A percentile compares a stretch with the other conserved stretches of the same genome.
phyloP scores from a whole-genome alignment of 2,888 invertebrate species.

The Tubiluchus corallicola region DNA sequence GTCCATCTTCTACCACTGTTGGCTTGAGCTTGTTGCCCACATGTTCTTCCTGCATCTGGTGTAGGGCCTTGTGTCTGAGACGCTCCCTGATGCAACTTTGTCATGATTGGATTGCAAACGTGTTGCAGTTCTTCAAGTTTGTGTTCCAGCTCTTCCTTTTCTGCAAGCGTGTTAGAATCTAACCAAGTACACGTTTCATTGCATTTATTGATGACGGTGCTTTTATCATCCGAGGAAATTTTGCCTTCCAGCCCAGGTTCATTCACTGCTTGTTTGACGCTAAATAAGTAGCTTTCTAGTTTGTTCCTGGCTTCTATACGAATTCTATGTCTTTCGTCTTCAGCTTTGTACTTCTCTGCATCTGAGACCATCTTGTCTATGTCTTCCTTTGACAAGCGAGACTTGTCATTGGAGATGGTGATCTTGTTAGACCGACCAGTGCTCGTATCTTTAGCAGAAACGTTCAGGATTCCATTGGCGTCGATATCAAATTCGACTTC shows the following conservation, averaged over 20 bases:
- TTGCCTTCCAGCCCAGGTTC: slow-evolving; percentile 48
- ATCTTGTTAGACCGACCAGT: slow-evolving; percentile 61
- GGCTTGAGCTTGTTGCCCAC: not conserved
- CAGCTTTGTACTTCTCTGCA: slow-evolving; percentile 53
- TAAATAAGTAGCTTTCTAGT: slow-evolving; percentile 49
- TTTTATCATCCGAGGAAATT: slow-evolving; percentile 46
- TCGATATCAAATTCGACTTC: slow-evolving; percentile 73
- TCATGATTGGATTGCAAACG: slow-evolving; percentile 57
- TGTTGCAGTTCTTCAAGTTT: slow-evolving; percentile 53
- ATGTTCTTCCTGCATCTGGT: slow-evolving; percentile 2
- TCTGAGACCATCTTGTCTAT: slow-evolving; percentile 66
- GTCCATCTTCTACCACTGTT: too few relatives aligned
- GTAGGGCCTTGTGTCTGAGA: slow-evolving; percentile 1
- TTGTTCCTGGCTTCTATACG: slow-evolving; percentile 49
- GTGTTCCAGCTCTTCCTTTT: slow-evolving; percentile 54
- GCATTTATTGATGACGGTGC: slow-evolving; percentile 35
- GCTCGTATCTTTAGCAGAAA: slow-evolving; percentile 41
- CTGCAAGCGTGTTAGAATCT: slow-evolving; percentile 55
- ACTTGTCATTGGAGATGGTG: slow-evolving; percentile 70
- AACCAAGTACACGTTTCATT: slow-evolving; percentile 48
- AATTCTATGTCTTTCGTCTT: slow-evolving; percentile 48
- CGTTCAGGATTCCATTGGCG: slow-evolving; percentile 55
- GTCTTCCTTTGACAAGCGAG: slow-evolving; percentile 61
- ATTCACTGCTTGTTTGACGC: slow-evolving; percentile 47
- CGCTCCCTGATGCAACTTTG: slow-evolving; percentile 25